phyloP scores from a whole-genome alignment of 1,140 invertebrate species.

The Drosophila sucinea region DNA sequence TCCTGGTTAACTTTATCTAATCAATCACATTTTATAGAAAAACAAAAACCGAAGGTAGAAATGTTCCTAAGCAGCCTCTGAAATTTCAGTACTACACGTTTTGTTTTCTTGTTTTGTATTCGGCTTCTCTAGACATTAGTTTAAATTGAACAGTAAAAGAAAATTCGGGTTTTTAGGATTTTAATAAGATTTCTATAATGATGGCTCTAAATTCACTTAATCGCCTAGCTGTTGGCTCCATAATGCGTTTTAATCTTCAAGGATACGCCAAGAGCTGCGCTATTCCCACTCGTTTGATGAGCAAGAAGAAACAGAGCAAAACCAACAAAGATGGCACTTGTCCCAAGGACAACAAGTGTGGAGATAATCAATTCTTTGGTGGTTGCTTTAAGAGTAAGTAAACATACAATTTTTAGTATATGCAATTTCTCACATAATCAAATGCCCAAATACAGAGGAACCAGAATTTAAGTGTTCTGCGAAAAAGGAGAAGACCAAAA shows the following conservation, averaged over 20 bases:
- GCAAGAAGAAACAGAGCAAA: constrained; percentile 11
- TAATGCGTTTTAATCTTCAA: background rate
- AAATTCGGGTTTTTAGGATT: background rate
- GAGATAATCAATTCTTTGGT: constrained; percentile 26
- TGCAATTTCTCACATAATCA: background rate
- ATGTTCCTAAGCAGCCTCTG: background rate
- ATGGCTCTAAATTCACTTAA: constrained; percentile 4
- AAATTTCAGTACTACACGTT: background rate
- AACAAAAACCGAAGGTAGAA: too few relatives aligned
- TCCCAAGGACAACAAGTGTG: constrained; percentile 21
- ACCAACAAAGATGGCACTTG: constrained; percentile 2
- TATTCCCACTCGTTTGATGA: constrained; percentile 21
- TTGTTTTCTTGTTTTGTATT: background rate
- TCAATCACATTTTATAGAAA: too few relatives aligned
- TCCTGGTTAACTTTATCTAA: too few relatives aligned
- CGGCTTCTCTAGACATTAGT: background rate
- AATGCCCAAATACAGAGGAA: background rate
- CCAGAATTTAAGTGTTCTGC: constrained; percentile 6
- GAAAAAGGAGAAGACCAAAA: constrained; percentile 9
- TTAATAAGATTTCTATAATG: background rate
- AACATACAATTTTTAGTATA: background rate
- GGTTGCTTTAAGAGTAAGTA: constrained; percentile 46
- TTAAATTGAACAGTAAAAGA: background rate
- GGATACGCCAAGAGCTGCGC: background rate
- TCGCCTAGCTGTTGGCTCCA: background rate